Evolutionary conservation across 2,888 invertebrate genomes (phyloP).

Genomic region (Cyrtodaria siliqua): DNA sequence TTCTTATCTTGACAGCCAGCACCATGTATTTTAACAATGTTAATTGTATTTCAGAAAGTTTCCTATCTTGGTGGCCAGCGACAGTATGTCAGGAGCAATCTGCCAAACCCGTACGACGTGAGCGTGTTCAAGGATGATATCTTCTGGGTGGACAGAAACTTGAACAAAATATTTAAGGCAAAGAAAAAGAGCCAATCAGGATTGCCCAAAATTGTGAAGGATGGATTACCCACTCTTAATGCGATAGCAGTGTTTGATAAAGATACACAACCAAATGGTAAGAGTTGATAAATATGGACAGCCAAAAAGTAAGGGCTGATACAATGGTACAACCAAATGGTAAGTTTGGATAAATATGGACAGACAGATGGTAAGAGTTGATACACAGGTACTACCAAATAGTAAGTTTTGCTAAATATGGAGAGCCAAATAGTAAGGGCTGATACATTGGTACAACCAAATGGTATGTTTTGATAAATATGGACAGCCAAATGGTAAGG

Average conservation of each 20-base stretch:
- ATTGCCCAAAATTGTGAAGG: conserved; percentile 90
- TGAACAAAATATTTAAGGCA: conserved; percentile 89
- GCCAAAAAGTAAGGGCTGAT: too few species aligned
- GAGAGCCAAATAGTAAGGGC: too few species aligned
- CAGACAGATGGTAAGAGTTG: too few species aligned
- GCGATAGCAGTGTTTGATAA: conserved; percentile 97
- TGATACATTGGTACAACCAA: too few species aligned
- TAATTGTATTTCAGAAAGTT: conserved; percentile 84
- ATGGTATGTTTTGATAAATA: too few species aligned
- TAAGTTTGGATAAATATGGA: too few species aligned
- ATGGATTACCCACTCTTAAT: conserved; percentile 93
- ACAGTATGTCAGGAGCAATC: conserved; percentile 90
- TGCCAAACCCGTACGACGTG: conserved; percentile 97
- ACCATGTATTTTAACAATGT: conserved; percentile 1
- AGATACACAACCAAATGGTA: conserved; percentile 91
- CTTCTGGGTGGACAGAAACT: conserved; percentile 97
- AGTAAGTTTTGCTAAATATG: too few species aligned
- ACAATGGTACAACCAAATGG: too few species aligned
- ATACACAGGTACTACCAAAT: too few species aligned
- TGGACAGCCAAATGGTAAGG: too few species aligned
- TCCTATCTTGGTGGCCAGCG: conserved; percentile 83
- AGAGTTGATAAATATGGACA: too few species aligned
- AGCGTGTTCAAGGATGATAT: conserved; percentile 94
- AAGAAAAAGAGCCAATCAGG: conserved; percentile 89
- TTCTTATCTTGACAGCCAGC: too few species aligned